Base-by-base conservation (phyloP, 2,888 invertebrate genomes). In the Chydorus sphaericus region DNA sequence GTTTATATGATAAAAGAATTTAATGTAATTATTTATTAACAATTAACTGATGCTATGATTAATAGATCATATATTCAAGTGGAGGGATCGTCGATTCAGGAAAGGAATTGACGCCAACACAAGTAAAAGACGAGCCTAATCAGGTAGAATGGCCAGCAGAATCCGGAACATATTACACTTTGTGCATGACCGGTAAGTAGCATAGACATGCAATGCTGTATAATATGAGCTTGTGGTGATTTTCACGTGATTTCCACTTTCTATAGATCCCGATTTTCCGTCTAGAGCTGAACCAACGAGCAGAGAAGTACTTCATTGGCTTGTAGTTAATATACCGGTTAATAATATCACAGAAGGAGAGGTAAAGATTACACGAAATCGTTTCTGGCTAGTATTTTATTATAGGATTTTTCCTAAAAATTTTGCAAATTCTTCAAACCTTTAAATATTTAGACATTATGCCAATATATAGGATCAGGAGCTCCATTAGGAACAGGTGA, bases 251-350 rank as follows among this genome's bases (percentile, higher is more conserved):
- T 37, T 16, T 16, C n/a, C 20, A 3, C 38, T 23, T 39, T n/a
- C n/a, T 29, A 1, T 56, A 75, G 93, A 94, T 73, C 92, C 92
- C 0, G 93, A 93, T 74, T 91, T 91, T 10, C 92, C 92, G 0
- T 84, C 83, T 61, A 80, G 91, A 33, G 67, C 74, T n/a, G 78
- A 83, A 7, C 90, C 89, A 0, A 83, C 74, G 60, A 81, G 77
- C 67, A 78, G 90, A 33, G 92, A 93, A 69, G 90, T 85, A 82
- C 85, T 85, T 65, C 92, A 92, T 70, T 93, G 92, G 92, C 69
- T 91, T 4, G 83, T 93, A 0, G 84, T 79, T 26, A 92, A 92
- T 67, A 83, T 94, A 62, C 84, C 83, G n/a, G 90, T 84, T 11
- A 70, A 66, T 60, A 73, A 85, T 62, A 67, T 92, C 2, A 64